phyloP scores from a whole-genome alignment of 1,140 invertebrate genomes.

The Leptoteleia sp. region DNA sequence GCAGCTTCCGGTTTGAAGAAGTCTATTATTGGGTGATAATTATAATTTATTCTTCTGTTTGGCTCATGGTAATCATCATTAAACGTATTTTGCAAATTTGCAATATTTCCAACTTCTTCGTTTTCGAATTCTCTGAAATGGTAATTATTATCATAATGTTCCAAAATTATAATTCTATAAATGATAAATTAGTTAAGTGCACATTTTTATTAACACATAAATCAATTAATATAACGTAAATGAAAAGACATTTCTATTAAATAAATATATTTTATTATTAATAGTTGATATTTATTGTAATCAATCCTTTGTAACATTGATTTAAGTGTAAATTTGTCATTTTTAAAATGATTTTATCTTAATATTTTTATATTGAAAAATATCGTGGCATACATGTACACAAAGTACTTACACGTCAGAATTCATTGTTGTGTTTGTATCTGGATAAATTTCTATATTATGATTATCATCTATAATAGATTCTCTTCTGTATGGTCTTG shows the following conservation, averaged over 20 bases:
- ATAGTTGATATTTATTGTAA: no score
- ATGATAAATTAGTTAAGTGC: no score
- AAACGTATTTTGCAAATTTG: slow-evolving; percentile 73
- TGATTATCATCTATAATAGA: slow-evolving; percentile 64
- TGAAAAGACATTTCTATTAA: no score
- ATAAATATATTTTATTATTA: no score
- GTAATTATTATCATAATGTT: not conserved
- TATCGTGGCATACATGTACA: no score
- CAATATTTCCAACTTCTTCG: slow-evolving; percentile 61
- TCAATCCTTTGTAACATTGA: no score
- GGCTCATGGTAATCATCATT: slow-evolving; percentile 76
- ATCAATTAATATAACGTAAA: no score
- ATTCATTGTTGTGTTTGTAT: slow-evolving; percentile 49
- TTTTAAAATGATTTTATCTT: no score
- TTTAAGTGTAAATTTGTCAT: no score
- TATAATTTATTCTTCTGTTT: slow-evolving; percentile 87
- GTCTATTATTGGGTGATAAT: slow-evolving; percentile 92
- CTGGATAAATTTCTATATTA: slow-evolving; percentile 68
- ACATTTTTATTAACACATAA: no score
- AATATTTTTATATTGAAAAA: no score
- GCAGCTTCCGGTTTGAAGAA: slow-evolving; percentile 85
- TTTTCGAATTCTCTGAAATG: slow-evolving; percentile 52
- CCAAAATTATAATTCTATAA: not conserved
- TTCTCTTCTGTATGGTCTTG: slow-evolving; percentile 76
- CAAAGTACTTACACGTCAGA: slow-evolving; percentile 67